A percentile compares a stretch with the other conserved stretches of the same genome.
phyloP scores from a whole-genome alignment of 2,888 invertebrate genomes.

The Mythimna ferrago region DNA sequence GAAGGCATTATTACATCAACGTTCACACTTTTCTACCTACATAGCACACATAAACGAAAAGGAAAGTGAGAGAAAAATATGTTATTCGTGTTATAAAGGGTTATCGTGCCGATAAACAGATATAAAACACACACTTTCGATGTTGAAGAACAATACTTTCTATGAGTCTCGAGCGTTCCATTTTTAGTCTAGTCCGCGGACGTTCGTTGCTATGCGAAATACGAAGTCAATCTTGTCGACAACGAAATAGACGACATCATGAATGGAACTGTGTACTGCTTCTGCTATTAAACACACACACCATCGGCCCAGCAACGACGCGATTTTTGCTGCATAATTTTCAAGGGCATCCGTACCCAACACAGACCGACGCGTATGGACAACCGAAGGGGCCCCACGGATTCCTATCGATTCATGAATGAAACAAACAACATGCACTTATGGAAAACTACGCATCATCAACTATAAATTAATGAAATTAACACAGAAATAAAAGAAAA shows the following conservation, averaged over 20 bases:
- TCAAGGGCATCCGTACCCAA: slow-evolving; percentile 87
- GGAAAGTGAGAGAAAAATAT: slow-evolving; percentile 59
- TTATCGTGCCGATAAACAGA: slow-evolving; percentile 75
- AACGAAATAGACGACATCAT: slow-evolving; percentile 68
- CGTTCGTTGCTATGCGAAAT: slow-evolving; percentile 82
- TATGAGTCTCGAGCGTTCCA: slow-evolving; percentile 85
- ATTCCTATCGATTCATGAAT: slow-evolving; percentile 84
- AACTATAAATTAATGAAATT: slow-evolving; percentile 78
- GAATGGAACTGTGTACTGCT: slow-evolving; percentile 77
- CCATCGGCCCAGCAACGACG: slow-evolving; percentile 78
- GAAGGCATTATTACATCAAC: slow-evolving; percentile 43
- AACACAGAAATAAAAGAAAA: slow-evolving; percentile 88
- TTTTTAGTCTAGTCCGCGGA: slow-evolving; percentile 82
- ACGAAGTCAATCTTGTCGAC: slow-evolving; percentile 66
- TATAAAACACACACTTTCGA: slow-evolving; percentile 74
- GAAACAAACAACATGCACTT: slow-evolving; percentile 77
- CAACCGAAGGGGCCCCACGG: slow-evolving; percentile 68
- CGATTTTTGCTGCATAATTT: slow-evolving; percentile 90
- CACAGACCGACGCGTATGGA: slow-evolving; percentile 74
- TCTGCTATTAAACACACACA: slow-evolving; percentile 71
- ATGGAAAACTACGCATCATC: slow-evolving; percentile 74
- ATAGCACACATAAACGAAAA: slow-evolving; percentile 44
- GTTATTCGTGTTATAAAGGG: slow-evolving; percentile 54
- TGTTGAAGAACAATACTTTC: slow-evolving; percentile 84
- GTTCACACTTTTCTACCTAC: slow-evolving; percentile 27